phyloP scores from a whole-genome alignment of 2,797 vertebrate genomes.

The Sebastes nivosus region DNA sequence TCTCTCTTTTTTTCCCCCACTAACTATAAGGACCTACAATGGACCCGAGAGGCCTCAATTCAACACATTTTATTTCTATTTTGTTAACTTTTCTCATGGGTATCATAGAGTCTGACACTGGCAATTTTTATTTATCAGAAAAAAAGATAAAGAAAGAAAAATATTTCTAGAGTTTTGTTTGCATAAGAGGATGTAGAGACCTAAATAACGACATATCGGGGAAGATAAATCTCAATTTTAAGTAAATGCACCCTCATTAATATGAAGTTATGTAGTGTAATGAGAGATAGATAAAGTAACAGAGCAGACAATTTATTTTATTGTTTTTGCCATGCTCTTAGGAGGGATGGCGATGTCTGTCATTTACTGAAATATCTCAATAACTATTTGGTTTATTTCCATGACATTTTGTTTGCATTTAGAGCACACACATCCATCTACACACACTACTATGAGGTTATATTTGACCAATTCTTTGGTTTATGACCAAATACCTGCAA shows the following conservation, averaged over 20 bases:
- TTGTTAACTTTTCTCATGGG: background rate
- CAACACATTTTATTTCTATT: background rate
- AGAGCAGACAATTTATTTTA: background rate
- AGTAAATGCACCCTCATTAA: background rate
- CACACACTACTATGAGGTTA: background rate
- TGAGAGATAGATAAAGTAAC: background rate
- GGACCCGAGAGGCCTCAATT: background rate
- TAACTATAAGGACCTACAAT: background rate
- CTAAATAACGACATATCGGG: background rate
- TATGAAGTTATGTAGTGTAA: background rate
- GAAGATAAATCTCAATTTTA: background rate
- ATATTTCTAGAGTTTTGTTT: background rate
- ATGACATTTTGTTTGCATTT: background rate
- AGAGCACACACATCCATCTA: background rate
- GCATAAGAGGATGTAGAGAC: background rate
- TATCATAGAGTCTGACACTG: background rate
- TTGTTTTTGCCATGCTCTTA: background rate
- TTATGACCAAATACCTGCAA: background rate
- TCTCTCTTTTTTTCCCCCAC: fast-evolving
- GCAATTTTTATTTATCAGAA: background rate
- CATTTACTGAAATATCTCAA: background rate
- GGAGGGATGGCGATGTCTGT: background rate
- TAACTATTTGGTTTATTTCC: background rate
- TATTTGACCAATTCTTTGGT: background rate
- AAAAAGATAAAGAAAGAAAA: background rate